Conservation (phyloP, 92 coral and sea anemone genomes). For the Palythoa caribaeorum region DNA sequence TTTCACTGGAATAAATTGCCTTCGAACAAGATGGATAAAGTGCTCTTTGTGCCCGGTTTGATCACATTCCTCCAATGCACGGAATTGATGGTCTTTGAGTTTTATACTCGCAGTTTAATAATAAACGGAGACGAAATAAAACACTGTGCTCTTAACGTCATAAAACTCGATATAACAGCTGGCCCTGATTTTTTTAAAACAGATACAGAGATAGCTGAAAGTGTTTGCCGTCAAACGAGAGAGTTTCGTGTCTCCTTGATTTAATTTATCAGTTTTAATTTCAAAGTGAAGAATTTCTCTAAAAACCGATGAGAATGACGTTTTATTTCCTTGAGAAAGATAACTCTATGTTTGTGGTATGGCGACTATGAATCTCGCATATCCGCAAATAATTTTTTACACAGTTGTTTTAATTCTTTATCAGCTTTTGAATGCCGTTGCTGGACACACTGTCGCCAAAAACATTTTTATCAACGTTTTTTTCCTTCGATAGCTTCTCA, state of each 20-base stretch:
- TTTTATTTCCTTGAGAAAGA: background rate
- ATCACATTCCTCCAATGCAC: background rate
- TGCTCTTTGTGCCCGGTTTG: background rate
- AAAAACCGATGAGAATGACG: background rate
- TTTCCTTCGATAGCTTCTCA: background rate
- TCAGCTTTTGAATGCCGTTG: background rate
- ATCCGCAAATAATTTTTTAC: background rate
- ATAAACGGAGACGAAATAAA: background rate
- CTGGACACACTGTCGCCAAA: background rate
- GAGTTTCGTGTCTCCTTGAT: background rate
- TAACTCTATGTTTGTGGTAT: background rate
- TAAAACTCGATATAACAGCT: background rate
- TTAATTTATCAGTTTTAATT: background rate
- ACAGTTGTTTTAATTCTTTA: background rate
- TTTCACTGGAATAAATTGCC: background rate
- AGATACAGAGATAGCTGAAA: background rate
- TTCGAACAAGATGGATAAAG: too few relatives aligned
- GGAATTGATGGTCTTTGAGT: background rate
- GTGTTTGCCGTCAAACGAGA: slow-evolving; percentile 11
- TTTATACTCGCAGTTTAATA: background rate
- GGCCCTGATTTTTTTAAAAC: background rate
- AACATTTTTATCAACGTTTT: slow-evolving; percentile 12
- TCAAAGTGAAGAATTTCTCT: background rate
- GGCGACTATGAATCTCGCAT: background rate
- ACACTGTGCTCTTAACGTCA: background rate